Evolutionary conservation across 2,888 invertebrate species (phyloP).

Genomic region (Heliconius sara): DNA sequence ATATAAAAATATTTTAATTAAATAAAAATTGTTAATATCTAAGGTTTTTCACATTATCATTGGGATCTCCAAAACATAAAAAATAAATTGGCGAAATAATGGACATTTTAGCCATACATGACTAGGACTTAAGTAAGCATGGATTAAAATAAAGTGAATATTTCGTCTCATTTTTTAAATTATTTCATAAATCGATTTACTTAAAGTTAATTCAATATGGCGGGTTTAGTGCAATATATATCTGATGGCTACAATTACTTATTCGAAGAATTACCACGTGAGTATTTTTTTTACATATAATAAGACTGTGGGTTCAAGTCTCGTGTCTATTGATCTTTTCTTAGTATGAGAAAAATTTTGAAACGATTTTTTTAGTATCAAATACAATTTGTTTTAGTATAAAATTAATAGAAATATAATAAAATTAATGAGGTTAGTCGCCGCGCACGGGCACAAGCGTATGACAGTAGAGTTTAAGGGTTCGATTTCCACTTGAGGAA

Average conservation of each 20-base stretch:
- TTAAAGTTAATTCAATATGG: slow-evolving; percentile 13
- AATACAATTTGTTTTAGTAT: background rate
- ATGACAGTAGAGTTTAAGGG: too few species aligned
- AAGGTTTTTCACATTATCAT: background rate
- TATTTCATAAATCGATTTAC: background rate
- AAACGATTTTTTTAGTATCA: background rate
- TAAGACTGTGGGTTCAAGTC: background rate
- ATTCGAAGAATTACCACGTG: slow-evolving; percentile 56
- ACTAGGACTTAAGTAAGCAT: background rate
- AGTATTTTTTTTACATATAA: slow-evolving; percentile 41
- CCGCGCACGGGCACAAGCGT: too few species aligned
- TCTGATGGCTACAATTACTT: slow-evolving; percentile 51
- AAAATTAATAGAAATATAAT: background rate
- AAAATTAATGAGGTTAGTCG: too few species aligned
- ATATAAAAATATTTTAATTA: too few species aligned
- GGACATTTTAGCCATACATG: background rate
- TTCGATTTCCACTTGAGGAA: too few species aligned
- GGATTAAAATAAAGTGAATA: background rate
- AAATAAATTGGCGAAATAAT: slow-evolving; percentile 16
- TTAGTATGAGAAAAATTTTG: background rate
- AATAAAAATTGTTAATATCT: background rate
- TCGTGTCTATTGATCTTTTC: background rate
- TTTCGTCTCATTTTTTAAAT: background rate
- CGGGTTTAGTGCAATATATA: slow-evolving; percentile 23
- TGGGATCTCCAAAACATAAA: background rate